phyloP scores from a whole-genome alignment of 2,888 invertebrate genomes.

The Drosophila flavopinicola region DNA sequence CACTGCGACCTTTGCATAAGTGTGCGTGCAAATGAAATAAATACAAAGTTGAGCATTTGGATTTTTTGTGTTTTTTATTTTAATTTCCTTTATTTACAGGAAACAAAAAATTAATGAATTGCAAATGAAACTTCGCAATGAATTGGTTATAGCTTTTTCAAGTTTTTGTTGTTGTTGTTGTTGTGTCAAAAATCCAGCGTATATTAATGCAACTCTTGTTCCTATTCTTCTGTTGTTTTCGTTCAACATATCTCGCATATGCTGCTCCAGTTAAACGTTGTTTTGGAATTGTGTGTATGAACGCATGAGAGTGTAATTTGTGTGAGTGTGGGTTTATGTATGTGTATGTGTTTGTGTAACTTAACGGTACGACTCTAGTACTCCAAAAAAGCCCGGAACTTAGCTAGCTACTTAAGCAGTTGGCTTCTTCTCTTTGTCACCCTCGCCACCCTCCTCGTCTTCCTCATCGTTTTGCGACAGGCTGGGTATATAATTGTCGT shows the following conservation, averaged over 20 bases:
- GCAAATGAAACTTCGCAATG: conserved; percentile 69
- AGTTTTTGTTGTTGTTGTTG: conserved; percentile 40
- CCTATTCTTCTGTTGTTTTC: conserved; percentile 42
- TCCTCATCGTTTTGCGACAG: conserved; percentile 82
- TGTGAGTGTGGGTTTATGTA: conserved; percentile 23
- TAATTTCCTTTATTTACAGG: conserved; percentile 80
- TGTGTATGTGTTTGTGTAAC: conserved; percentile 42
- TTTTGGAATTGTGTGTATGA: conserved; percentile 64
- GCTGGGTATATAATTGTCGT: conserved; percentile 87
- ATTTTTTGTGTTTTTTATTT: conserved; percentile 60
- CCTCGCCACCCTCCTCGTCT: conserved; percentile 78
- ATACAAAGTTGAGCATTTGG: not conserved
- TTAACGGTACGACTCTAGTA: conserved; percentile 64
- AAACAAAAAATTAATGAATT: conserved; percentile 72
- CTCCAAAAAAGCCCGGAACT: conserved; percentile 51
- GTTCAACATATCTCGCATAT: conserved; percentile 43
- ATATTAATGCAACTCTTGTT: conserved; percentile 54
- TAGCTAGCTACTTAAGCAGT: conserved; percentile 52
- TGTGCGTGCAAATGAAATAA: not conserved
- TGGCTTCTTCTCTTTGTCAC: conserved; percentile 68
- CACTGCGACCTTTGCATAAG: not conserved
- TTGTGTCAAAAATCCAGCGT: conserved; percentile 54
- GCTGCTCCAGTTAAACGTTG: conserved; percentile 46
- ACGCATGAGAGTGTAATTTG: conserved; percentile 37
- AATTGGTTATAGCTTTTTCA: conserved; percentile 75